Evolutionary conservation across 2,888 invertebrate genomes (phyloP).

Genomic region (Drosophila koepferae): DNA sequence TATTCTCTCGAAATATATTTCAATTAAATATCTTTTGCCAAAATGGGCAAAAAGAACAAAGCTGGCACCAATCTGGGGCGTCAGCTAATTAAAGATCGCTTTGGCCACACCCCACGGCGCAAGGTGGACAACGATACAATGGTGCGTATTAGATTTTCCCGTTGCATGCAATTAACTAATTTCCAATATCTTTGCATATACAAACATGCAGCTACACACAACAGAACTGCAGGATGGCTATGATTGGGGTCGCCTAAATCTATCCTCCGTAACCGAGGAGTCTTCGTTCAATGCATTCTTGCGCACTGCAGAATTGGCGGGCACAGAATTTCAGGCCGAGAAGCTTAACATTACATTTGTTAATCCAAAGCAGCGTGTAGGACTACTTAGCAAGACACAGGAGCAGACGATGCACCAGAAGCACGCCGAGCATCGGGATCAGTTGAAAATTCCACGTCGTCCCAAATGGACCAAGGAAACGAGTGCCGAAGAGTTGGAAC

Average conservation of each 20-base stretch:
- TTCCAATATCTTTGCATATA: neutral
- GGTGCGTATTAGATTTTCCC: slow-evolving; percentile 86
- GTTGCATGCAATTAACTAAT: neutral
- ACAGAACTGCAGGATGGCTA: slow-evolving; percentile 95
- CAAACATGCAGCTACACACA: slow-evolving; percentile 88
- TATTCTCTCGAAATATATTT: neutral
- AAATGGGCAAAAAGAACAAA: slow-evolving; percentile 92
- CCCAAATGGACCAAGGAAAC: slow-evolving; percentile 93
- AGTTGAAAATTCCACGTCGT: slow-evolving; percentile 93
- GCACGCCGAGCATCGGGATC: slow-evolving; percentile 87
- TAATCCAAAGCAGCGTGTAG: slow-evolving; percentile 87
- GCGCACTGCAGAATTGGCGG: slow-evolving; percentile 96
- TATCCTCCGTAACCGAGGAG: slow-evolving; percentile 97
- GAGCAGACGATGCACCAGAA: slow-evolving; percentile 86
- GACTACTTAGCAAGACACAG: slow-evolving; percentile 88
- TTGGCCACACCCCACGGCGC: slow-evolving; percentile 88
- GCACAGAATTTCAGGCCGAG: slow-evolving; percentile 96
- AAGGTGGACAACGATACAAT: slow-evolving; percentile 90
- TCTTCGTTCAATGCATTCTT: slow-evolving; percentile 98
- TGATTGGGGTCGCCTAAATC: slow-evolving; percentile 95
- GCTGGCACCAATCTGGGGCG: slow-evolving; percentile 87
- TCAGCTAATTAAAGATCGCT: slow-evolving; percentile 91
- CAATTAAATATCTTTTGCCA: slow-evolving; percentile 12
- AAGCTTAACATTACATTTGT: slow-evolving; percentile 93
- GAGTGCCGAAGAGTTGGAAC: slow-evolving; percentile 92